phyloP scores from a whole-genome alignment of 2,797 vertebrate species.

The Sebastes trivittatus region DNA sequence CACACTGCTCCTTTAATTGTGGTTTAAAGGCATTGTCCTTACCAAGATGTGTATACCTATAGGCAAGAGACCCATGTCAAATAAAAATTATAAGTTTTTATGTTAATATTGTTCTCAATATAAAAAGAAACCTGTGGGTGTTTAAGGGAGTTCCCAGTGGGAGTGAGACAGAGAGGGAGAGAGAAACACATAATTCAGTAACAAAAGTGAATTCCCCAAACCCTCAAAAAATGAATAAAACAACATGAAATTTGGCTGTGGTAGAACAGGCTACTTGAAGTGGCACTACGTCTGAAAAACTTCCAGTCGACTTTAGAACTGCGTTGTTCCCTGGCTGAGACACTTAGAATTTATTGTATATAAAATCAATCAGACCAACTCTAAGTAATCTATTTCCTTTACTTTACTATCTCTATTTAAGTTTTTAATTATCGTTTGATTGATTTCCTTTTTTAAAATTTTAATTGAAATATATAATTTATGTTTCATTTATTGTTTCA shows the following conservation, averaged over 20 bases:
- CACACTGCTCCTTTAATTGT: no score
- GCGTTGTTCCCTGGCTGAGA: background rate
- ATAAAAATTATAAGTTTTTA: background rate
- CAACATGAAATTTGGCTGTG: background rate
- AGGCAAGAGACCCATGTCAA: background rate
- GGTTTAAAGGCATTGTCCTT: no score
- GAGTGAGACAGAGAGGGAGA: background rate
- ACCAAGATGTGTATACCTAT: background rate
- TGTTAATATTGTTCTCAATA: background rate
- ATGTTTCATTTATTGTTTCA: background rate
- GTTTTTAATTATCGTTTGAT: background rate
- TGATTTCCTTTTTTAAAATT: background rate
- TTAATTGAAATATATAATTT: background rate
- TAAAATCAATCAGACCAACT: background rate
- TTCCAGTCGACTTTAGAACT: background rate
- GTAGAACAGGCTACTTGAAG: background rate
- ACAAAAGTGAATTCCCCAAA: background rate
- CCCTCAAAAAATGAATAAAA: background rate
- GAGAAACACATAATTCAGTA: background rate
- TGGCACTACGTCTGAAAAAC: background rate
- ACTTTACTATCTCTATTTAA: background rate
- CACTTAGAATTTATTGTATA: background rate
- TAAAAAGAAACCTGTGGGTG: background rate
- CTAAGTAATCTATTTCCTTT: background rate
- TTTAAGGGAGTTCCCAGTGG: background rate